Evolutionary conservation across 2,888 invertebrate genomes (phyloP), one percentile per base, ranked within the genome.

Genomic region (Hemistola chrysoprasaria): DNA sequence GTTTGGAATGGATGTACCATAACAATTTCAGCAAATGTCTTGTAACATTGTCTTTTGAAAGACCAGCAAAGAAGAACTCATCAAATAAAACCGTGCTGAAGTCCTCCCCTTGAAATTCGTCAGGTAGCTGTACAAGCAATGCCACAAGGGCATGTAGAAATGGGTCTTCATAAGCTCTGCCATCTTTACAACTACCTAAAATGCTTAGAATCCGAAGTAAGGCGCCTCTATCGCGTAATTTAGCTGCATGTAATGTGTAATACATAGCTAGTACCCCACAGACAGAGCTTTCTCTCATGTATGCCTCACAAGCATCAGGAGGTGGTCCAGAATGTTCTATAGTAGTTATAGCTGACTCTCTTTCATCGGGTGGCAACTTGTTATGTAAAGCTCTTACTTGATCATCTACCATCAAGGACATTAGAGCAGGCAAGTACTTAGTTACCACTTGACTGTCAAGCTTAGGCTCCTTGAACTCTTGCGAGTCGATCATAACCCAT

Each of bases 401-500:
- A 70, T 95, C 95, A 65, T 95, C 95, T 0, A 95, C 97, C 94
- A 98, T 97, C 5, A 98, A 89, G 0, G 97, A 96, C 94, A 98
- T 96, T 5, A 98, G 82, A 1, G 97, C 96, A 1, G 98, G 98
- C 47, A 98, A 83, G 81, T 97, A 98, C 80, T 98, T 97, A 0
- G 97, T 98, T 0, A 98, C 96, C 20, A 98, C 94, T 87, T 97
- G 96, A 66, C 94, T 93, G 62, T 98, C 98, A 42, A 98, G 87
- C 84, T 97, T 97, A 0, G 98, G 98, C 76, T 98, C 98, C 70
- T 97, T 97, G 66, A 98, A 98, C 58, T 96, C 95, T 86, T 96
- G 95, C 1, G 97, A 96, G 75, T 98, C 97, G 52, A 98, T 98
- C 96, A 98, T 98, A 21, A 96, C 94, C 98, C 98, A 98, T 2